A percentile compares a stretch with the other conserved stretches of the same genome.
Conservation (phyloP, 2,888 invertebrate genomes). For the Thymelicus lineola region DNA sequence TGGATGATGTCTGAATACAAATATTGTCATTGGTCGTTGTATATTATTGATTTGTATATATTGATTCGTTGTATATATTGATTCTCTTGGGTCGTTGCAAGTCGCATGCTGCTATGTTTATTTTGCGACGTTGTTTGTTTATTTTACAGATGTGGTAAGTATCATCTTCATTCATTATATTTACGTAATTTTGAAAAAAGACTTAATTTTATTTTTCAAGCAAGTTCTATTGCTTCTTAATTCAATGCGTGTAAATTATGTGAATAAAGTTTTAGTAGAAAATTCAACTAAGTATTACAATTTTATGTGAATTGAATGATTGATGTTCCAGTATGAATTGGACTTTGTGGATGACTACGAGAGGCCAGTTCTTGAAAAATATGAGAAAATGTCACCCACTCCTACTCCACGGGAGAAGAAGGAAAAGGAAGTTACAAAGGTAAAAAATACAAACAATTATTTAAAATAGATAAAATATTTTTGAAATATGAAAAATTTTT, state of each 20-base stretch:
- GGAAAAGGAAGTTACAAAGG: conserved; percentile 72
- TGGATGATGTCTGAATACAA: conserved; percentile 46
- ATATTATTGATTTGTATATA: too few species aligned
- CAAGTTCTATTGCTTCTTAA: background rate
- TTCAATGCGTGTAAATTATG: background rate
- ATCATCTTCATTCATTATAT: background rate
- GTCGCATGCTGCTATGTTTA: conserved; percentile 69
- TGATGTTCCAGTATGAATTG: conserved; percentile 65
- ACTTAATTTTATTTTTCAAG: background rate
- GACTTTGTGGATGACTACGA: conserved; percentile 90
- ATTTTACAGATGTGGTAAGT: conserved; percentile 43
- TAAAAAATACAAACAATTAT: conserved; percentile 41
- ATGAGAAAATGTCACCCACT: conserved; percentile 85
- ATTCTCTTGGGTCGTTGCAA: conserved; percentile 50
- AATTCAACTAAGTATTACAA: background rate
- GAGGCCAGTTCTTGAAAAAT: conserved; percentile 89
- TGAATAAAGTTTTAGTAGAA: too few species aligned
- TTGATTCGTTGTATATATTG: conserved; percentile 10
- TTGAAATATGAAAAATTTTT: too few species aligned
- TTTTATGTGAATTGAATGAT: background rate
- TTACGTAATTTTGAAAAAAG: background rate
- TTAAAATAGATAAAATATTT: too few species aligned
- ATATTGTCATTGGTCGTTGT: conserved; percentile 41
- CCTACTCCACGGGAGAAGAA: conserved; percentile 76
- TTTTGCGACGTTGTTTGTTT: conserved; percentile 53